phyloP scores from a whole-genome alignment of 23 tunicate genomes.

The Halocynthia aurantium region DNA sequence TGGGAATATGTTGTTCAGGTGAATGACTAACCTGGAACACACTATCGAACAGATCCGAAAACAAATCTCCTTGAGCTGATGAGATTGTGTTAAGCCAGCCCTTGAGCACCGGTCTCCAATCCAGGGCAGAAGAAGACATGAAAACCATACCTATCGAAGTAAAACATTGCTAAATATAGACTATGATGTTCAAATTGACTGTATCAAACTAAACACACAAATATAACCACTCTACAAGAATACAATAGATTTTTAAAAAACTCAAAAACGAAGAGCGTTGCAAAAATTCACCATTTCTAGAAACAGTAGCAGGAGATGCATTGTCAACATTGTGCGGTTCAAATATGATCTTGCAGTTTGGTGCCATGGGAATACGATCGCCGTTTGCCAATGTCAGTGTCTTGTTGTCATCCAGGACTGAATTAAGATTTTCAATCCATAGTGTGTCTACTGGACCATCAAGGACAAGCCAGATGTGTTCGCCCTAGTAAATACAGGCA shows the following conservation, averaged over 20 bases:
- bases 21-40: conserved; percentile 45
- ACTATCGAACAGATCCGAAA: conserved; percentile 55
- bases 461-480: conserved; percentile 81
- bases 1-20: too few species aligned
- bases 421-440: conserved; percentile 86
- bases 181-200: too few species aligned
- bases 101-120: conserved; percentile 70
- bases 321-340: conserved; percentile 89
- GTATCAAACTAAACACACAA: too few species aligned
- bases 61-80: conserved; percentile 37
- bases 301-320: conserved; percentile 92
- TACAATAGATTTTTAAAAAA: neutral
- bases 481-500: conserved; percentile 29
- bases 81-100: conserved; percentile 81
- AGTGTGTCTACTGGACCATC: conserved; percentile 84
- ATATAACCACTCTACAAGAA: too few species aligned
- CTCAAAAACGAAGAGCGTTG: neutral
- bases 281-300: conserved; percentile 52
- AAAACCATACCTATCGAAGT: conserved; percentile 61
- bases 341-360: conserved; percentile 80
- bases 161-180: neutral
- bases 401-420: conserved; percentile 86
- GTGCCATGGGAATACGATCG: conserved; percentile 91
- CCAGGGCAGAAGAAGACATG: conserved; percentile 82
- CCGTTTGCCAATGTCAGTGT: conserved; percentile 85